Evolutionary conservation across 2,797 vertebrate species (phyloP), one percentile per base, ranked within the genome.

Genomic region (Acipenser oxyrinchus): DNA sequence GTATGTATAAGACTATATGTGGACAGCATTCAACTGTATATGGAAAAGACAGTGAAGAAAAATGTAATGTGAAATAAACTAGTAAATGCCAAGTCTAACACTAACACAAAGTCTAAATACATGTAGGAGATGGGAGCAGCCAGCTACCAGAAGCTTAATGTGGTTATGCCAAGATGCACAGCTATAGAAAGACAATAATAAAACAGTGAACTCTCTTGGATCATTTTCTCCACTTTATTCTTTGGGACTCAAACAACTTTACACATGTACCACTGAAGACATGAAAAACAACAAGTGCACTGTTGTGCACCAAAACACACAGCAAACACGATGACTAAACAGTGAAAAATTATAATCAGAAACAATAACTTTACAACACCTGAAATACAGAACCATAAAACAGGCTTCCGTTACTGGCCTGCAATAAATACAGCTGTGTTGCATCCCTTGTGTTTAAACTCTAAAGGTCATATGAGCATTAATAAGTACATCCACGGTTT

Each of bases 351-450:
- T 78, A 82, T 72, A 80, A 77, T 82, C 75, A 83, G 79, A 87
- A 83, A 75, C 66, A 60, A 60, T 2, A 60, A 51, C 64, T 62
- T 48, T 55, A n/a, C 23, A 37, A 60, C 49, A 74, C 73, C 55
- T n/a, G 55, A 74, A 66, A 57, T 51, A 69, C 76, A 70, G 74
- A 68, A 75, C 74, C 73, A 51, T 37, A 60, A 76, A 71, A 61
- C 65, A 81, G 78, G 82, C 72, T 65, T 78, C 77, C 72, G 48
- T 81, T 69, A 75, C 78, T 81, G 68, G 77, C 80, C 77, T 77
- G 79, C 83, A 89, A 89, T 90, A 91, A 91, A 91, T 90, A 90
- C 67, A 75, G 6, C 63, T 62, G 70, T 64, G 77, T 66, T 82
- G 79, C 82, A 82, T 77, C 84, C 81, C 62, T 68, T 10, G 49